phyloP scores from a whole-genome alignment of 2,797 vertebrate species.

The Liasis olivaceus region DNA sequence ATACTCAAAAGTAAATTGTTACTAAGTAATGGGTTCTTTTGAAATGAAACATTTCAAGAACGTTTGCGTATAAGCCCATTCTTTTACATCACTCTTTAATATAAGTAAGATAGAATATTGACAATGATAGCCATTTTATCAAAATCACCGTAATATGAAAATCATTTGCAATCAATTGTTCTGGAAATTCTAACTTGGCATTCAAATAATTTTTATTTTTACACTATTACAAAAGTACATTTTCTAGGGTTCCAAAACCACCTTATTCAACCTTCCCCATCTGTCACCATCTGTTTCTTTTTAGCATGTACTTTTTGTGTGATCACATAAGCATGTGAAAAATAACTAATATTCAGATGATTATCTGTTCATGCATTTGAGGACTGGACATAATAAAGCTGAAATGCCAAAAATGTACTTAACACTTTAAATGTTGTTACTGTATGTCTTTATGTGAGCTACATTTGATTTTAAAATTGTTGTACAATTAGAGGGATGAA shows the following conservation, averaged over 20 bases:
- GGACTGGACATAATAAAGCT: conserved; percentile 89
- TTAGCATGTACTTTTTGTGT: conserved; percentile 98
- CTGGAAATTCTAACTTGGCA: conserved; percentile 86
- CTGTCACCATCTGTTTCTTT: conserved; percentile 99
- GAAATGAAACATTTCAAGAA: not conserved
- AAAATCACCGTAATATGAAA: conserved; percentile 16
- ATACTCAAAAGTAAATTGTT: not conserved
- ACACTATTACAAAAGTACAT: conserved; percentile 93
- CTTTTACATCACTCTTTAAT: not conserved
- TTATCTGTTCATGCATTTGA: conserved; percentile 96
- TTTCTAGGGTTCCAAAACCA: conserved; percentile 97
- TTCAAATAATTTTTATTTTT: conserved; percentile 95
- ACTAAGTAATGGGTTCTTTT: not conserved
- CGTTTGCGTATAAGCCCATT: not conserved
- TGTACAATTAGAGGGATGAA: conserved; percentile 79
- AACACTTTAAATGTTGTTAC: conserved; percentile 88
- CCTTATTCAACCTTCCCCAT: conserved; percentile 99
- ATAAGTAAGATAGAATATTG: not conserved
- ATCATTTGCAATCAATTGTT: conserved; percentile 62
- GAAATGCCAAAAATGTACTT: conserved; percentile 95
- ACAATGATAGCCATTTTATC: conserved; percentile 39
- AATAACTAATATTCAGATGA: conserved; percentile 99
- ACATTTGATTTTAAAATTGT: conserved; percentile 80
- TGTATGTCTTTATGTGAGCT: conserved; percentile 77
- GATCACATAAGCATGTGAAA: conserved; percentile 98